Base-by-base conservation (phyloP, 2,113 vertebrate species). In the Melospiza georgiana region DNA sequence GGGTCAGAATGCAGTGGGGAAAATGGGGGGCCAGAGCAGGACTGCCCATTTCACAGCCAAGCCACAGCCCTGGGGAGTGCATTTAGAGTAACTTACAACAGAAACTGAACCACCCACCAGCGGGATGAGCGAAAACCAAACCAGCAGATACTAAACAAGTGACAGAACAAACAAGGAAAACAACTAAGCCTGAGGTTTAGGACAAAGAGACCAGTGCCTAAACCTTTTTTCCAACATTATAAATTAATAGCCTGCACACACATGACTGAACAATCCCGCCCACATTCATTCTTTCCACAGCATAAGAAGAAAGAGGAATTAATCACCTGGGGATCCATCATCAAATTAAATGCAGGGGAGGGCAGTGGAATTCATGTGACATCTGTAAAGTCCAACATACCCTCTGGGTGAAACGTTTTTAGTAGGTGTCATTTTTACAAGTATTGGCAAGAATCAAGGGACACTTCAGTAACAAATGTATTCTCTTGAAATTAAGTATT, bases 351-450 rank as follows among this genome's bases (percentile, higher is more conserved):
- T 23, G 72, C 43, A 92, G 65, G 37, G 62, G 54, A 82, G 12
- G 20, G 71, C 58, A 79, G 71, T n/a, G 55, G 72, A 92, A 69
- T 28, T 86, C 43, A 59, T 33, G 16, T 54, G 76, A 80, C 43
- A 46, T 71, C 55, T 58, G 22, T 51, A 37, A 58, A 77, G 52
- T 89, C 72, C 85, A 71, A 31, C 10, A 19, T 20, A 39, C 30
- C 24, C 48, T 83, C 54, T 44, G 39, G 49, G 46, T 55, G 16
- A 35, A 67, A 66, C 1, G 0, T 55, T 93, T 91, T 92, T 71
- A 90, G 82, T 41, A 93, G 61, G 68, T 72, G 55, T 84, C 51
- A 84, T 69, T 94, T 95, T 90, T 73, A n/a, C 41, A 69, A 69
- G 33, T 39, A 84, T 74, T 92, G 89, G 61, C 51, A 90, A 67